Evolutionary conservation across 2,113 vertebrate genomes (phyloP), one percentile per base, ranked within the genome.

Genomic region (Corythornis madagascariensis): DNA sequence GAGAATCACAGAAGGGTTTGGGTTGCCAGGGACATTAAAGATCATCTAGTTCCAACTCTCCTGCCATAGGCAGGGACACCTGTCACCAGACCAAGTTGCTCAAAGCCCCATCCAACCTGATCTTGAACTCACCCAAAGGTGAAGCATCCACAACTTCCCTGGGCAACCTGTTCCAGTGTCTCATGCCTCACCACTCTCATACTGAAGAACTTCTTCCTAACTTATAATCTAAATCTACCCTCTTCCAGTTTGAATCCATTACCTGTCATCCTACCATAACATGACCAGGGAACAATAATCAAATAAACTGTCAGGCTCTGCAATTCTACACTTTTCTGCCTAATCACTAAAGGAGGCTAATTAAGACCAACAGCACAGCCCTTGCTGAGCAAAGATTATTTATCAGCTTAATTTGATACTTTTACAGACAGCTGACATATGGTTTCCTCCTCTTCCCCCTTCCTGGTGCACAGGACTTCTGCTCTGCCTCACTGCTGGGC

Each of bases 341-440:
- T 90, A 21, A 87, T 89, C 66, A 50, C 4, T 0, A 89, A 89
- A 93, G 67, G 83, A 88, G 55, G 22, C 47, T 83, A 88, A 93
- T 93, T 88, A 92, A 89, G 63, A 66, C 52, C 92, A 89, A 47
- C 78, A 83, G 56, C 67, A 70, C 35, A 60, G 59, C 94, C 65
- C 60, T 91, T 2, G 0, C 17, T 1, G 35, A 83, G 81, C 71
- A 93, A 85, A 82, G 59, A 77, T 93, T 76, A 76, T 50, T 90
- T 78, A 69, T 55, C 90, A 92, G 38, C 47, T 82, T 92, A 86
- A 87, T 89, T 66, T 40, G 74, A 76, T 82, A 43, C 71, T 87
- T 93, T 73, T 76, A 76, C 66, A 66, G 77, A 77, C 74, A 94
- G 59, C 47, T 92, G 86, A 89, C 89, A 85, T 79, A 82, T 14